Evolutionary conservation across 2,888 invertebrate genomes (phyloP).

Genomic region (Oscheius sp.): DNA sequence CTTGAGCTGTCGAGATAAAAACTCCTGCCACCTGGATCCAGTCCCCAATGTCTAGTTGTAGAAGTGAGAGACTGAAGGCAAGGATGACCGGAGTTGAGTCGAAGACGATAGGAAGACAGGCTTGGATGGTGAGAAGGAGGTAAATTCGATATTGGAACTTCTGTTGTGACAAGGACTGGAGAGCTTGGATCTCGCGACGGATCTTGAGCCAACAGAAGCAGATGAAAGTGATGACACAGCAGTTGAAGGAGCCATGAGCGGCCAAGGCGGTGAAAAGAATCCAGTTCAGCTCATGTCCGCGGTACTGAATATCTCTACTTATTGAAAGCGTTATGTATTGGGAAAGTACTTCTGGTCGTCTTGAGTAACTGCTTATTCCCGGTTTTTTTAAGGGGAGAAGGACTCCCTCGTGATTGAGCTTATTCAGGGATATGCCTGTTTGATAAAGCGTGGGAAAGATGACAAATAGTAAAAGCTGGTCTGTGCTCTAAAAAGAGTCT

Average conservation of each 20-base stretch:
- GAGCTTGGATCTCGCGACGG: neutral
- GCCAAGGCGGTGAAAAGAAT: neutral
- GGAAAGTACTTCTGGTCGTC: too few species aligned
- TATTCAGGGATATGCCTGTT: neutral
- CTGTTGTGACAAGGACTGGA: neutral
- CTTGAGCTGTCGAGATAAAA: neutral
- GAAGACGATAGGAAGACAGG: conserved; percentile 8
- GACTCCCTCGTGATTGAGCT: too few species aligned
- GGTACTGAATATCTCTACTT: too few species aligned
- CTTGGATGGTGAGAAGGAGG: conserved; percentile 10
- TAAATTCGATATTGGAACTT: conserved; percentile 25
- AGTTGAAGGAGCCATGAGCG: neutral
- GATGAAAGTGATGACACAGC: conserved; percentile 1
- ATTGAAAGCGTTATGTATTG: too few species aligned
- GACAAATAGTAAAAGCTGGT: too few species aligned
- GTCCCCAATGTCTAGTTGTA: conserved; percentile 5
- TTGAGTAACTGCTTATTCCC: too few species aligned
- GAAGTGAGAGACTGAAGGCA: conserved; percentile 11
- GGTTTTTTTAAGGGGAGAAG: too few species aligned
- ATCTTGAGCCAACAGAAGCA: conserved; percentile 11
- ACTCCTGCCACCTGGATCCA: conserved; percentile 1
- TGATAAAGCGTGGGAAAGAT: too few species aligned
- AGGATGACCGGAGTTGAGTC: neutral
- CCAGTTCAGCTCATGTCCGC: neutral
- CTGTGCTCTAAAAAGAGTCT: too few species aligned